Evolutionary conservation across 30 jellyfish, hydroid and myxozoan genomes (phyloP), one percentile per base, ranked within the genome.

Genomic region (Hydractinia echinata): DNA sequence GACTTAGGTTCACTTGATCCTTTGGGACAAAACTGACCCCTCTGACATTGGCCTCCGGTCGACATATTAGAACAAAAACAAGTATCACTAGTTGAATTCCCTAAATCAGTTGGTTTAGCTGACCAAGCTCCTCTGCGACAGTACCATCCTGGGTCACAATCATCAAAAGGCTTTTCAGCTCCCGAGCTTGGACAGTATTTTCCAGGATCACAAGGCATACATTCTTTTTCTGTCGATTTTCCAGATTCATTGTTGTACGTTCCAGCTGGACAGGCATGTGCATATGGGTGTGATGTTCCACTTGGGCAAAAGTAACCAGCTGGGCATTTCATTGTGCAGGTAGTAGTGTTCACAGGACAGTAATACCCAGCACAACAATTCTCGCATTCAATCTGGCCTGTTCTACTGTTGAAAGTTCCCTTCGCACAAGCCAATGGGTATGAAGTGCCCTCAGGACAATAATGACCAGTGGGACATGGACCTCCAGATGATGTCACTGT

Each of bases 1-100:
- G 86, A 74, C 4, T 76, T 74, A n/a, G 96, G 97, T 54, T 77
- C 92, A 61, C 67, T 67, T 1, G 97, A 86, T 53, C 95, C 95
- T 54, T 79, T 80, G 20, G 95, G 95, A 79, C 97, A 91, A 79
- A 76, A 86, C 7, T 81, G 68, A 18, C 97, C 97, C 9, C 92
- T 90, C 51, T 83, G 87, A 81, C 97, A 91, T 54, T 81, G 85
- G 18, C 97, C 97, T 10, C 97, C 97, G 70, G 96, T 91, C 67
- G 97, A 86, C 15, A 85, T 61, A 49, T 91, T 86, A 4, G 96
- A 87, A 79, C 96, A 91, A 79, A 71, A 91, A 49, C 85, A 77
- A 48, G 51, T 14, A 15, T 61, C 85, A 13, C 87, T 88, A 7
- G 81, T 79, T 10, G 76, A 58, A 61, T 82, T 85, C 0, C 97